phyloP scores from a whole-genome alignment of 2,797 vertebrate species.

The Parauchenoglanis punctatus region DNA sequence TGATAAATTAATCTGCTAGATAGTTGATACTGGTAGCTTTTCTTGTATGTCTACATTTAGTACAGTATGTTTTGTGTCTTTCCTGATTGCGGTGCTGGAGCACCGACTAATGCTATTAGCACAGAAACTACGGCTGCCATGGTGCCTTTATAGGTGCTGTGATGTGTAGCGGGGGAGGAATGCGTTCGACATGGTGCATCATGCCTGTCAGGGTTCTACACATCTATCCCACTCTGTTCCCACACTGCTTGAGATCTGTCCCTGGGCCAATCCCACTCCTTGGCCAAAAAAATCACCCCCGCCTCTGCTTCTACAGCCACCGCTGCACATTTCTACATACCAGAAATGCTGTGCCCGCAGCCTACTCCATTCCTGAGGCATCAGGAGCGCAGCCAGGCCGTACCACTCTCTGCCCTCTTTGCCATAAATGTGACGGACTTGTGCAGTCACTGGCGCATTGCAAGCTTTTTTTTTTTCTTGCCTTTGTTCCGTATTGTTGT shows the following conservation, averaged over 20 bases:
- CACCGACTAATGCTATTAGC: slow-evolving; percentile 40
- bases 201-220: slow-evolving; percentile 32
- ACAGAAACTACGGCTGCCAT: slow-evolving; percentile 20
- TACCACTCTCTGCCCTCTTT: not conserved
- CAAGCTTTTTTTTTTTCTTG: not conserved
- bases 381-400: slow-evolving; percentile 38
- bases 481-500: slow-evolving; percentile 23
- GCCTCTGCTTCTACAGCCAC: slow-evolving; percentile 43
- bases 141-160: slow-evolving; percentile 35
- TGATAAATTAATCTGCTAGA: not conserved
- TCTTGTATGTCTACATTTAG: not conserved
- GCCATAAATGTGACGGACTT: slow-evolving; percentile 38
- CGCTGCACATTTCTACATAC: slow-evolving; percentile 45
- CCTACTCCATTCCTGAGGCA: slow-evolving; percentile 53
- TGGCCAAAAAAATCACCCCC: slow-evolving; percentile 45
- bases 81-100: not conserved
- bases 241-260: slow-evolving; percentile 47
- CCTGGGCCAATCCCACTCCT: slow-evolving; percentile 49
- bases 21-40: not conserved
- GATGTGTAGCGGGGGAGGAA: slow-evolving; percentile 38
- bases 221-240: slow-evolving; percentile 42
- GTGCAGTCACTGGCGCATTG: not conserved
- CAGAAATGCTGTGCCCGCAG: slow-evolving; percentile 38
- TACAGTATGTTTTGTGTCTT: not conserved
- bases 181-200: slow-evolving; percentile 48